Base-by-base conservation (phyloP, 2,113 vertebrate genomes). In the Scolopax mira region DNA sequence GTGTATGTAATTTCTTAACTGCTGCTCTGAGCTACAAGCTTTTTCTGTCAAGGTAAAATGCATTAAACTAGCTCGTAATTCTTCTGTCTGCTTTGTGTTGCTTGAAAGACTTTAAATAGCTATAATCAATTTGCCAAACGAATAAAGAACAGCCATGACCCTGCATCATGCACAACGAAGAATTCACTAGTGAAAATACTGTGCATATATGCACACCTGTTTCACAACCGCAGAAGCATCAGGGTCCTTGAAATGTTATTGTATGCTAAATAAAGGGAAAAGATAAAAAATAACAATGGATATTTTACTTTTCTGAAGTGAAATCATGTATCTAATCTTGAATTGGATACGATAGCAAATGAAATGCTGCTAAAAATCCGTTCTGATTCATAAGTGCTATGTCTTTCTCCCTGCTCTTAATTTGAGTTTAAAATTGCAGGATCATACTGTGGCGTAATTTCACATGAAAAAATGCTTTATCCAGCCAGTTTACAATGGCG, bases 21-120 rank as follows among this genome's bases (percentile, higher is more conserved):
- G 91, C 88, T 93, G 65, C 82, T 91, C 85, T 90, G 85, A 95
- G 91, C 88, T 94, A 84, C 52, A 44, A 83, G 89, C 65, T 86
- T 94, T 85, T 95, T 91, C 89, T 97, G 87, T 91, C 92, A 96
- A 96, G 95, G 87, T 97, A 96, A 97, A 97, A 90, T 74, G 85
- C 93, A 88, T 94, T 96, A 96, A 97, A 94, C 65, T 83, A 92
- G 55, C 88, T 85, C 71, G 54, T 97, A 97, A 97, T 97, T 97
- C 96, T 96, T 93, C 89, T 88, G 67, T 79, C 95, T 93, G 58
- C 91, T 97, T 97, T 97, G 96, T 97, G 73, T 90, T 96, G 89
- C 95, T 97, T 82, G 93, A 97, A 90, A 92, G 95, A 70, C 80
- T 97, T 95, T 95, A 96, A 96, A 92, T 85, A 97, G 73, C 87